phyloP scores from a whole-genome alignment of 2,113 vertebrate species.

The Plestiodon gilberti region DNA sequence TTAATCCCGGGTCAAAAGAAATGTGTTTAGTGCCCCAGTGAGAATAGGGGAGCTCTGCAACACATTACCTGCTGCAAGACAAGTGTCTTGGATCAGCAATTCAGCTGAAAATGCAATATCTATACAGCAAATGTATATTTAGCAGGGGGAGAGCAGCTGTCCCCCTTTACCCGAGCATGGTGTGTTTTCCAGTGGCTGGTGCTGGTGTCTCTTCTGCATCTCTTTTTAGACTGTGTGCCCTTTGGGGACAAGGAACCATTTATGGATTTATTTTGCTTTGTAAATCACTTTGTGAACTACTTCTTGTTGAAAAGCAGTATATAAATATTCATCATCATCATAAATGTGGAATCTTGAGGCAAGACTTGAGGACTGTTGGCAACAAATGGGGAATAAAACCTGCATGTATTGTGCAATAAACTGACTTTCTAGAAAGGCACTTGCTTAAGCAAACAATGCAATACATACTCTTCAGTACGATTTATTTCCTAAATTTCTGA shows the following conservation, averaged over 20 bases:
- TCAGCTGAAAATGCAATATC: conserved; percentile 6
- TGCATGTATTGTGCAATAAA: not conserved
- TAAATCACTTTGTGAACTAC: no score
- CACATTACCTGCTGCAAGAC: conserved; percentile 5
- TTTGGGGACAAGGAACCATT: no score
- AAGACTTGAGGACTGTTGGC: not conserved
- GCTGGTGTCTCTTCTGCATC: no score
- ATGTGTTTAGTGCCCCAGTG: not conserved
- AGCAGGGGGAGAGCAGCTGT: no score
- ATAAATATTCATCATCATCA: no score
- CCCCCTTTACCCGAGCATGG: no score
- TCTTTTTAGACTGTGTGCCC: no score
- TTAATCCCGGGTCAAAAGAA: no score
- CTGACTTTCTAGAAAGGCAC: not conserved
- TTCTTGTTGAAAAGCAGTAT: no score
- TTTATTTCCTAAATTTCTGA: not conserved
- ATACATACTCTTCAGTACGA: not conserved
- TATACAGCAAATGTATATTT: not conserved
- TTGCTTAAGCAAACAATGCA: not conserved
- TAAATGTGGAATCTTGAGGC: not conserved
- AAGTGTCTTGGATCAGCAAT: not conserved
- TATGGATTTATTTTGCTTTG: no score
- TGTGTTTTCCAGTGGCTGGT: no score
- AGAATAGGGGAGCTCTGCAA: conserved; percentile 15
- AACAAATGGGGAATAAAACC: not conserved